Conservation (phyloP, 2,113 vertebrate species). For the Grammomys surdaster region DNA sequence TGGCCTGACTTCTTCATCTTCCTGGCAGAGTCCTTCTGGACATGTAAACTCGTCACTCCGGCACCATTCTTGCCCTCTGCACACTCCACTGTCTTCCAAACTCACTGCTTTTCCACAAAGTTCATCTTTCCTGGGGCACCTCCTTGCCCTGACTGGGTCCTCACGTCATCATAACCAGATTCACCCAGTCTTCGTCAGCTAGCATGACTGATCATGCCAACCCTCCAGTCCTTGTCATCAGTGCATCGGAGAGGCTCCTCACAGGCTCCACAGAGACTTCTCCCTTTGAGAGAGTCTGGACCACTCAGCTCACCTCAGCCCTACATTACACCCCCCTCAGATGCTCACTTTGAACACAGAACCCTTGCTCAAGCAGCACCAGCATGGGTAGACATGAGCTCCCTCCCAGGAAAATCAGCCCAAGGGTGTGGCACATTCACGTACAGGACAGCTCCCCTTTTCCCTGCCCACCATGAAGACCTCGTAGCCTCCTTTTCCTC, state of each 20-base stretch:
- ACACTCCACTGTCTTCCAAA: rapidly evolving
- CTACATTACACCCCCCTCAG: background rate
- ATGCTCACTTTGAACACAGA: background rate
- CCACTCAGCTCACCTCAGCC: background rate
- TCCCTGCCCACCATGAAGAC: background rate
- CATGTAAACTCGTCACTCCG: rapidly evolving
- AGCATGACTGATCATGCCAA: rapidly evolving
- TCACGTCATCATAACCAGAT: background rate
- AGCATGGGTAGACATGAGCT: no score
- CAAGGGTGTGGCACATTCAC: no score
- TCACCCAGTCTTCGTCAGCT: background rate
- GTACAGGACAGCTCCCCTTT: background rate
- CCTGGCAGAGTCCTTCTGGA: background rate
- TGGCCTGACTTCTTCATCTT: background rate
- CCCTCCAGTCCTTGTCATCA: no score
- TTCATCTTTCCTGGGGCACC: background rate
- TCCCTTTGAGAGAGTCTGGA: background rate
- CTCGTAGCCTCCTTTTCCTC: background rate
- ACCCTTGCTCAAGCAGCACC: no score
- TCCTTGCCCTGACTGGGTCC: background rate
- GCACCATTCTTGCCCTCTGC: background rate
- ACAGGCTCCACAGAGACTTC: background rate
- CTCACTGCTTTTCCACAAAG: background rate
- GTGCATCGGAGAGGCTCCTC: background rate
- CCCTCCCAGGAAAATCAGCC: background rate